A percentile compares a stretch with the other conserved stretches of the same genome.
phyloP scores from a whole-genome alignment of 2,113 vertebrate species.

The Bettongia penicillata region DNA sequence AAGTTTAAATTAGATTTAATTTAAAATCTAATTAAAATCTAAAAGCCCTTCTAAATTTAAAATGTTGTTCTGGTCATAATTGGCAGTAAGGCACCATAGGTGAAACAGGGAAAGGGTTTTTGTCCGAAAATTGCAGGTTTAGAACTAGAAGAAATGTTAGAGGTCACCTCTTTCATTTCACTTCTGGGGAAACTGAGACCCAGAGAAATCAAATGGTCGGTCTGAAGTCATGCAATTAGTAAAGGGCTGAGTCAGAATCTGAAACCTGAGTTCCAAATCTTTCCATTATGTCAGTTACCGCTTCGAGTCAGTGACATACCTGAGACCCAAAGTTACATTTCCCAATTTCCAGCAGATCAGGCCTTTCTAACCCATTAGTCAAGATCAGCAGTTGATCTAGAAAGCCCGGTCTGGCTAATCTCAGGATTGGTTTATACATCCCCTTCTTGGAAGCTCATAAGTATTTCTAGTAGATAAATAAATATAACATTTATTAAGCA shows the following conservation, averaged over 20 bases:
- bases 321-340: neutral
- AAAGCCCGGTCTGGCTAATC: neutral
- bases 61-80: neutral
- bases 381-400: neutral
- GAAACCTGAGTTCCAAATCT: neutral
- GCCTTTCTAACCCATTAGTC: neutral
- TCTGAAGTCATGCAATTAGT: neutral
- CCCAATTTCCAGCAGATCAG: neutral
- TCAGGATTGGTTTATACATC: neutral
- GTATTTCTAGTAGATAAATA: neutral
- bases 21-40: no score
- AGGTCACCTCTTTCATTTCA: neutral
- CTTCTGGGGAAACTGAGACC: neutral
- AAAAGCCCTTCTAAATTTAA: neutral
- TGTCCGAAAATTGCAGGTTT: neutral
- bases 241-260: neutral
- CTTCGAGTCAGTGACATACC: neutral
- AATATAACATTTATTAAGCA: neutral
- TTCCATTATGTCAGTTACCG: neutral
- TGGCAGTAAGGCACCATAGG: neutral
- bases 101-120: neutral
- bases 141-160: neutral
- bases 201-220: neutral
- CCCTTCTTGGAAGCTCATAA: neutral
- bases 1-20: neutral